Evolutionary conservation across 1,140 invertebrate genomes (phyloP).

Genomic region (Mycetomoellerius zeteki): DNA sequence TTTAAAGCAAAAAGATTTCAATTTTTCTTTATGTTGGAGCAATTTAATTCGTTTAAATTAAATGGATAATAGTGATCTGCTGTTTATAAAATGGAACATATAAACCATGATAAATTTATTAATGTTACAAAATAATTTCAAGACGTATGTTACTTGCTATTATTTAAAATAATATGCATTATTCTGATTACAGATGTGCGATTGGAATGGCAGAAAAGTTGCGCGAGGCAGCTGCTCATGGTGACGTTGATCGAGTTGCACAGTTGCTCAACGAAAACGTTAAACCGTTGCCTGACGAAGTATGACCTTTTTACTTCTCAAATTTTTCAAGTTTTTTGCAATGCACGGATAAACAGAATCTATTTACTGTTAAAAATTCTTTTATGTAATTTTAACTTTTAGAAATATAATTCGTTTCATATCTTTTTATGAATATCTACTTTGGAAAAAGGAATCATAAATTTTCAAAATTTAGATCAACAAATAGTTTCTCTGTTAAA

Average conservation of each 20-base stretch:
- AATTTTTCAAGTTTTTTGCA: neutral
- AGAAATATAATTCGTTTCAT: neutral
- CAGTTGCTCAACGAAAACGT: constrained; percentile 79
- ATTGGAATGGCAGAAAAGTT: constrained; percentile 84
- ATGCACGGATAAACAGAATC: neutral
- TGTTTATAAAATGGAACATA: neutral
- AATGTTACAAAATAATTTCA: neutral
- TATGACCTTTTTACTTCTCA: constrained; percentile 26
- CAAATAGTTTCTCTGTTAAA: neutral
- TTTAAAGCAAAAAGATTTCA: neutral
- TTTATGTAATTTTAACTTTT: neutral
- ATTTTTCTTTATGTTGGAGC: neutral
- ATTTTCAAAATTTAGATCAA: neutral
- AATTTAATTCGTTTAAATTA: neutral
- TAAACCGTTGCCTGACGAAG: constrained; percentile 81
- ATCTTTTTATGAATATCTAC: neutral
- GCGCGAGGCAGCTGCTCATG: constrained; percentile 81
- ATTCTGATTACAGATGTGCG: constrained; percentile 80
- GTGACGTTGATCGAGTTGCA: constrained; percentile 78
- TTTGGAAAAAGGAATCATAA: neutral
- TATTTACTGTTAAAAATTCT: neutral
- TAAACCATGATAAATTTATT: neutral
- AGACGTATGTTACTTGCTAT: neutral
- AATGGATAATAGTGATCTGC: neutral
- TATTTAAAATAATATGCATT: constrained; percentile 10